A percentile compares a stretch with the other conserved stretches of the same genome.
These are phyloP conservation scores for Lucilia sericata DNA, from an alignment of 1,140 invertebrate genomes.

Conservation along the genomic window DNA sequence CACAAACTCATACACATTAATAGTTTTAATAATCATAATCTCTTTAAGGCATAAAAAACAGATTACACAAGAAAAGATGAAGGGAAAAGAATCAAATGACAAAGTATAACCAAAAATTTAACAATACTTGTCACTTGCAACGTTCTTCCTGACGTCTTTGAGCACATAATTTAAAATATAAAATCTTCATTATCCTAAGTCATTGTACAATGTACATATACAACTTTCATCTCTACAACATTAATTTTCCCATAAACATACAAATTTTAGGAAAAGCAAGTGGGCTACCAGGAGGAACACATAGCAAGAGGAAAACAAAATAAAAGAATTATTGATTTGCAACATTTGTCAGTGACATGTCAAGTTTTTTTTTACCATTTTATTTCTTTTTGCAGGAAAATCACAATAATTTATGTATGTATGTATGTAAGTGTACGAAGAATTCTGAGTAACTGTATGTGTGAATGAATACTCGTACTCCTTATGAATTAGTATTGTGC, in stretches of 20 bases:
- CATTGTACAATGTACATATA: not conserved
- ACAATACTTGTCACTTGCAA: conserved; percentile 17
- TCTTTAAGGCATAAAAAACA: not conserved
- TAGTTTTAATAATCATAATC: conserved; percentile 17
- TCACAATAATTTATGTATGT: conserved; percentile 32
- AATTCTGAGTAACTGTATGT: not conserved
- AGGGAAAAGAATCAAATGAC: not conserved
- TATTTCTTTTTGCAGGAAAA: not conserved
- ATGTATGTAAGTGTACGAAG: not conserved
- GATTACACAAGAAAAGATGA: not conserved
- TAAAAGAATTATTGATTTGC: conserved; percentile 38
- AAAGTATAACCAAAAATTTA: not conserved
- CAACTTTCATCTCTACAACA: no score
- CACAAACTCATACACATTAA: not conserved
- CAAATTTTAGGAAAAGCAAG: no score
- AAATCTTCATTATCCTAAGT: conserved; percentile 1
- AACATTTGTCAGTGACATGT: conserved; percentile 45
- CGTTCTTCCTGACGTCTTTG: not conserved
- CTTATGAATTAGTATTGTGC: no score
- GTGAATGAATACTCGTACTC: no score
- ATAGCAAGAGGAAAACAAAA: not conserved
- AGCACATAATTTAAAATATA: not conserved
- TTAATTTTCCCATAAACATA: no score
- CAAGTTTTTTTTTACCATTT: conserved; percentile 18
- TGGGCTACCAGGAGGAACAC: not conserved